Evolutionary conservation across 2,113 vertebrate genomes (phyloP).

Genomic region (Ailuropoda melanoleuca): DNA sequence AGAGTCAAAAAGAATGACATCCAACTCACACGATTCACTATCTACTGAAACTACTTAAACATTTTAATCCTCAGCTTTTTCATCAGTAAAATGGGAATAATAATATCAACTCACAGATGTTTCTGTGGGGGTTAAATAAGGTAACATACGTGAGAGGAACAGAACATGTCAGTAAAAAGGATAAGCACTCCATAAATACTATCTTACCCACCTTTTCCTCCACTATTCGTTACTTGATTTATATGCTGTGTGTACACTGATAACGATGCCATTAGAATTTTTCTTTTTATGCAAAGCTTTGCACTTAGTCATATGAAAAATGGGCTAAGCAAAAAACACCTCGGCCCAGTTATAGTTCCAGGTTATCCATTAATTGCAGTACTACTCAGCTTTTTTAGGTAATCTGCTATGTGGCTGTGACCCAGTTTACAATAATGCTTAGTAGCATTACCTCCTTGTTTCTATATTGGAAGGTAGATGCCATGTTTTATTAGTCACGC

Average conservation of each 20-base stretch:
- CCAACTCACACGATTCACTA: background rate
- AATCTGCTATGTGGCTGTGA: background rate
- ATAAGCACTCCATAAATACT: background rate
- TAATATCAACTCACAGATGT: background rate
- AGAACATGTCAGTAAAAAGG: background rate
- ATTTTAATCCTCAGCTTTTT: background rate
- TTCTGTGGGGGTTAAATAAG: background rate
- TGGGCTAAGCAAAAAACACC: background rate
- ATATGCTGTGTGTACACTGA: background rate
- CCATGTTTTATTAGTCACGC: conserved; percentile 48
- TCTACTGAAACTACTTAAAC: background rate
- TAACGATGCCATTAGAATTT: background rate
- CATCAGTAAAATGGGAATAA: background rate
- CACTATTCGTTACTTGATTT: background rate
- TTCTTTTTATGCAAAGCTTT: background rate
- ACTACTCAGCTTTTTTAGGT: background rate
- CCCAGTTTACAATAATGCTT: conserved; percentile 54
- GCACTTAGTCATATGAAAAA: conserved; percentile 13
- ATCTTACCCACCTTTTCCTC: background rate
- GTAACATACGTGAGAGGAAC: background rate
- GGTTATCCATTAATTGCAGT: conserved; percentile 32
- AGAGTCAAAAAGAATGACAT: background rate
- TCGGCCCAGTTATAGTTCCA: background rate
- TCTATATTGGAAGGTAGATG: conserved; percentile 56
- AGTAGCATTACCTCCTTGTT: conserved; percentile 17